Percentiles rank a stretch among this genome's conserved stretches.
phyloP scores from a whole-genome alignment of 2,888 invertebrate genomes.

The Aphidius colemani region DNA sequence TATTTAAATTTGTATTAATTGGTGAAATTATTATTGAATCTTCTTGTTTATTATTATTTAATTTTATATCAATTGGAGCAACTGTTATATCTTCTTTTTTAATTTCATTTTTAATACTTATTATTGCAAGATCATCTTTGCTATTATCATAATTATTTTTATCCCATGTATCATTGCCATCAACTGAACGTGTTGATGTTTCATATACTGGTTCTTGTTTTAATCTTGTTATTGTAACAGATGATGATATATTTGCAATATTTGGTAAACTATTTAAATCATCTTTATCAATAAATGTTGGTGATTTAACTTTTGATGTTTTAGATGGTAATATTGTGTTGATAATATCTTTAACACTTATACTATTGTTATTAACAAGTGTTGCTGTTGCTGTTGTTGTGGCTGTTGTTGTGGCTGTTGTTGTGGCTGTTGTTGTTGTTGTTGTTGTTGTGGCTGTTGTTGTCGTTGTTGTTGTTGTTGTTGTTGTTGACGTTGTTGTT shows the following conservation, averaged over 20 bases:
- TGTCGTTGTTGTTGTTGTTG: background rate
- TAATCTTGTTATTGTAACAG: conserved; percentile 16
- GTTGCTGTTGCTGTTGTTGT: background rate
- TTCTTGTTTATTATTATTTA: background rate
- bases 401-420: conserved; percentile 25
- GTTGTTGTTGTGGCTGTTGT: background rate
- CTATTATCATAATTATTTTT: conserved; percentile 30
- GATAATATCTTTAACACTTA: conserved; percentile 8
- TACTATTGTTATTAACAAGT: background rate
- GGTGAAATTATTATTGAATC: no score
- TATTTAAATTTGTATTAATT: background rate
- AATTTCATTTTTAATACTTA: no score
- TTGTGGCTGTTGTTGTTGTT: background rate
- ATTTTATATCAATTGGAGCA: no score
- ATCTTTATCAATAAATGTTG: background rate
- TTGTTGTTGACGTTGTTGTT: background rate
- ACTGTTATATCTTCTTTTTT: background rate
- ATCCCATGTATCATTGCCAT: conserved; percentile 43
- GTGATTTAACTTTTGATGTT: background rate
- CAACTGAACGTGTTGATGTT: conserved; percentile 40
- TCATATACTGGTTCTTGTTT: conserved; percentile 21
- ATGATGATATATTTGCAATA: conserved; percentile 14
- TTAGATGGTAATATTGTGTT: no score
- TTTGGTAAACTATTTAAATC: background rate
- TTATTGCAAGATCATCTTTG: background rate